Conservation (phyloP, 2,113 vertebrate genomes). For the Rhadina sibilatrix region DNA sequence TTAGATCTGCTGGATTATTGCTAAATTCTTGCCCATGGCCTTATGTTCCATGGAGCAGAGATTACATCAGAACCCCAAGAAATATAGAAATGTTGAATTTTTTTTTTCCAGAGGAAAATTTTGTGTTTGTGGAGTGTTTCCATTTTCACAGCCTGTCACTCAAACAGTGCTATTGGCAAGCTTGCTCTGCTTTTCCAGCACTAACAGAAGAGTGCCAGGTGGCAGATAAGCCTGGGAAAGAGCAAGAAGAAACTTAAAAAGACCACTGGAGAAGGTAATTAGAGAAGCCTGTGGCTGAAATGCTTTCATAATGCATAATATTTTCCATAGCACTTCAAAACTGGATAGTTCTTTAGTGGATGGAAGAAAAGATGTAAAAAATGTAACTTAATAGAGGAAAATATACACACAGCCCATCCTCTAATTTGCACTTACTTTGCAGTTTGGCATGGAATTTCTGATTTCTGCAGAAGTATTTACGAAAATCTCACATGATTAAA, state of each 20-base stretch:
- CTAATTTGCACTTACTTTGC: background rate
- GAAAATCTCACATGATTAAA: background rate
- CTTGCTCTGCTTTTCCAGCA: background rate
- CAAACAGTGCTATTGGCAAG: slow-evolving; percentile 11
- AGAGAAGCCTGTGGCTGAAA: slow-evolving; percentile 6
- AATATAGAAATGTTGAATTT: background rate
- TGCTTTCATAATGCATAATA: background rate
- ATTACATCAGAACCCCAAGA: background rate
- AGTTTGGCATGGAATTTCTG: background rate
- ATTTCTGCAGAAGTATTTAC: background rate
- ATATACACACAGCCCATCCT: background rate
- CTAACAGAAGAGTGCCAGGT: background rate
- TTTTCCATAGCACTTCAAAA: background rate
- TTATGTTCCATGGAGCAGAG: background rate
- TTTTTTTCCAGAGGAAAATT: slow-evolving; percentile 15
- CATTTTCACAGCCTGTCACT: slow-evolving; percentile 47
- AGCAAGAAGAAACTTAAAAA: background rate
- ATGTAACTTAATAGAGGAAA: background rate
- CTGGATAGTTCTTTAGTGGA: background rate
- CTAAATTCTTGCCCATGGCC: background rate
- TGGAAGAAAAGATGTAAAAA: background rate
- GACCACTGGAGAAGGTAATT: background rate
- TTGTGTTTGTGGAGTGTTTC: slow-evolving; percentile 26
- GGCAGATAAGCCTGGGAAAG: background rate
- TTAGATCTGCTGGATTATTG: background rate